Conservation (phyloP, 2,888 invertebrate species). For the Epistrophe grossulariae region DNA sequence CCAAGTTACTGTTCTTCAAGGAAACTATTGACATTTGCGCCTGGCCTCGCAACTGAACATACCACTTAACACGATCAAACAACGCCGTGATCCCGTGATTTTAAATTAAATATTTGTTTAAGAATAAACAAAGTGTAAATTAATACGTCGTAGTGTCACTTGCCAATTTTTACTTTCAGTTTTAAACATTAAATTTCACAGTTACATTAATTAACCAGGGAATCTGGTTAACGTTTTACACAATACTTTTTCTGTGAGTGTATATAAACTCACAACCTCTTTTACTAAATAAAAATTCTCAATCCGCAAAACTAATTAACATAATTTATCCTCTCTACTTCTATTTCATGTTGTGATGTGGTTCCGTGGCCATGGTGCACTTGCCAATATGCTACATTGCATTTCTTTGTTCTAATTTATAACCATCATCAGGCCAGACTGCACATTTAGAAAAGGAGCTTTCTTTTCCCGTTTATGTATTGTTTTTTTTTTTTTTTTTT, state of each 20-base stretch:
- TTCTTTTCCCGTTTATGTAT: background rate
- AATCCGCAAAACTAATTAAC: slow-evolving; percentile 31
- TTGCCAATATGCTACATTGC: slow-evolving; percentile 1
- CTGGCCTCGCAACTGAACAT: too few species aligned
- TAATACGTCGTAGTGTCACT: too few species aligned
- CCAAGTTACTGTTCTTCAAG: too few species aligned
- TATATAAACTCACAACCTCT: background rate
- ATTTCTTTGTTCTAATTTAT: slow-evolving; percentile 56
- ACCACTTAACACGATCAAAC: too few species aligned
- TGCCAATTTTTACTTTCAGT: too few species aligned
- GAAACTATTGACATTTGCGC: too few species aligned
- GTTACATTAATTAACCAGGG: too few species aligned
- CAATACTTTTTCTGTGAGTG: background rate
- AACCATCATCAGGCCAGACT: slow-evolving; percentile 1
- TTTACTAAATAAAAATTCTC: slow-evolving; percentile 25
- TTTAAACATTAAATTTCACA: too few species aligned
- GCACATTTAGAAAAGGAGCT: background rate
- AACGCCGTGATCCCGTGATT: too few species aligned
- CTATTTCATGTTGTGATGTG: background rate
- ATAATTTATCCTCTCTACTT: slow-evolving; percentile 23
- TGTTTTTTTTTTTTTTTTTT: background rate
- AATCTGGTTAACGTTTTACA: background rate
- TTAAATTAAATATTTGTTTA: too few species aligned
- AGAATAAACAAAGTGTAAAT: too few species aligned
- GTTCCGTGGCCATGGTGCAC: slow-evolving; percentile 8